phyloP scores from a whole-genome alignment of 2,797 vertebrate species.

The Pantherophis vulpinus region DNA sequence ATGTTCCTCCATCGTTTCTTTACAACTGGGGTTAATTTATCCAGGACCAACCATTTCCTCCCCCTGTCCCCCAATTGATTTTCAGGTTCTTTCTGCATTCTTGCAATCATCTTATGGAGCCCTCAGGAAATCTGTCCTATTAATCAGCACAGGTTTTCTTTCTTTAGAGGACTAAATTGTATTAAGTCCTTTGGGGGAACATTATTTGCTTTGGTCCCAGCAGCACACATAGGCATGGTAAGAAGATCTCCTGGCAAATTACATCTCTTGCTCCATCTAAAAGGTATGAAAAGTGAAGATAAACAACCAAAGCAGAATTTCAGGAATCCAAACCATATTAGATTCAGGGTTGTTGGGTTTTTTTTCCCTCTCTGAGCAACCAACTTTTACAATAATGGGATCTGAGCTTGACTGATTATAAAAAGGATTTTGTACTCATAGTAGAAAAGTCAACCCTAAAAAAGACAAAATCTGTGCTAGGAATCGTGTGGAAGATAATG shows the following conservation, averaged over 20 bases:
- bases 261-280: background rate
- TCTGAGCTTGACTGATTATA: background rate
- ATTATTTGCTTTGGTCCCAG: background rate
- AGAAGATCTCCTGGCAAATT: background rate
- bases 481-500: background rate
- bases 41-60: background rate
- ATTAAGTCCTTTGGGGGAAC: background rate
- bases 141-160: background rate
- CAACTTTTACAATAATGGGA: background rate
- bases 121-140: background rate
- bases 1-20: background rate
- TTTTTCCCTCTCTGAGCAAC: background rate
- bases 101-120: background rate
- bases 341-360: background rate
- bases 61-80: background rate
- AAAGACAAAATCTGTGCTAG: background rate
- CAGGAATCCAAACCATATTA: background rate
- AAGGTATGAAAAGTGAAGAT: background rate
- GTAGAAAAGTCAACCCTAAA: background rate
- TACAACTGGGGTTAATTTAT: background rate
- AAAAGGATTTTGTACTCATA: background rate
- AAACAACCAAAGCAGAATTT: background rate
- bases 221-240: no score
- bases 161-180: background rate
- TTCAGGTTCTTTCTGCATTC: background rate